phyloP scores from a whole-genome alignment of 2,888 invertebrate genomes.

The Aromia moschata region DNA sequence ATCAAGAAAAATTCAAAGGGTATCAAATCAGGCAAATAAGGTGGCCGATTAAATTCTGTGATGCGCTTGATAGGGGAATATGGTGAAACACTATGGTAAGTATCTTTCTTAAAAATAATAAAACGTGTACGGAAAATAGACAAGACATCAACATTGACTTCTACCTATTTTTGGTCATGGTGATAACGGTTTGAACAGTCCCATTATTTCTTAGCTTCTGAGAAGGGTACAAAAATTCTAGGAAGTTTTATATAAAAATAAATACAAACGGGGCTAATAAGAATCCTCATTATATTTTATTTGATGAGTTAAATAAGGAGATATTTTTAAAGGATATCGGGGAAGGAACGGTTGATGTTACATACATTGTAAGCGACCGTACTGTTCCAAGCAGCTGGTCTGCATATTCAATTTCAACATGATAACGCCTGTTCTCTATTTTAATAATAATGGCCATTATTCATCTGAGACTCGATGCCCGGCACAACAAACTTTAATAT shows the following conservation, averaged over 20 bases:
- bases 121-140: not conserved
- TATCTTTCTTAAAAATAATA: not conserved
- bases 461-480: conserved; percentile 19
- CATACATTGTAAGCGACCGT: not conserved
- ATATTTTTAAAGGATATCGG: no score
- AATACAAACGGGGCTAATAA: not conserved
- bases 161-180: not conserved
- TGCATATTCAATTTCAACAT: conserved; percentile 12
- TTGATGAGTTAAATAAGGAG: no score
- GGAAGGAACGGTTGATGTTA: no score
- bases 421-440: conserved; percentile 13
- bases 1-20: no score
- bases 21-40: no score
- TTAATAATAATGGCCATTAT: conserved; percentile 17
- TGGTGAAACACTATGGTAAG: not conserved
- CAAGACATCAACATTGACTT: not conserved
- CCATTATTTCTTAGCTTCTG: not conserved
- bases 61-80: no score
- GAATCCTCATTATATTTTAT: not conserved
- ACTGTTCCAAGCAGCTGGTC: conserved; percentile 1
- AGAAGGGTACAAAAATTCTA: not conserved
- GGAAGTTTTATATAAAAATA: not conserved
- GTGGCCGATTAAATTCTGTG: no score
- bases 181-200: not conserved
- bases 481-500: conserved; percentile 13